Evolutionary conservation across 2,888 invertebrate species (phyloP).

Genomic region (Agrilus mali): DNA sequence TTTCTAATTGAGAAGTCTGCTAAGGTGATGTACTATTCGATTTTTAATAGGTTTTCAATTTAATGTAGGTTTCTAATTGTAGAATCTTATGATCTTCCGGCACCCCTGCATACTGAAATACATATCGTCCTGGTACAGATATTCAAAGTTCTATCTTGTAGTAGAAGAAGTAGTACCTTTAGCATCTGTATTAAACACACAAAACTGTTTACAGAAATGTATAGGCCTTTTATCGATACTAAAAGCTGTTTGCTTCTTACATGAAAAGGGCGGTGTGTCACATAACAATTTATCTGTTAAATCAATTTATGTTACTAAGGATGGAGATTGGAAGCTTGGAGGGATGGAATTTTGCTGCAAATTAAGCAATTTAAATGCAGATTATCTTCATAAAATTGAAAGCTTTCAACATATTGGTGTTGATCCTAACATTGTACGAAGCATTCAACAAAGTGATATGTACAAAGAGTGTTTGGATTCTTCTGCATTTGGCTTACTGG

Average conservation of each 20-base stretch:
- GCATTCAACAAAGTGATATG: constrained; percentile 32
- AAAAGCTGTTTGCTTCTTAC: constrained; percentile 70
- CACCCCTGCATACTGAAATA: constrained; percentile 80
- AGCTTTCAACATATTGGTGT: constrained; percentile 55
- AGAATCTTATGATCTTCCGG: constrained; percentile 76
- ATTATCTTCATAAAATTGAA: constrained; percentile 54
- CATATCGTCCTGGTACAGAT: constrained; percentile 66
- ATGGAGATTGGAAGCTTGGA: constrained; percentile 80
- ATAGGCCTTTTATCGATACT: constrained; percentile 72
- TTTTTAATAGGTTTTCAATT: neutral
- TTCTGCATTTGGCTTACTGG: constrained; percentile 64
- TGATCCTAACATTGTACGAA: constrained; percentile 53
- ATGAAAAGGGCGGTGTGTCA: constrained; percentile 65
- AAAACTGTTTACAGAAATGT: constrained; percentile 70
- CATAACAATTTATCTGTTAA: constrained; percentile 75
- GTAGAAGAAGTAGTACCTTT: constrained; percentile 75
- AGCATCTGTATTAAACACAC: constrained; percentile 46
- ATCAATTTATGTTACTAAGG: constrained; percentile 68
- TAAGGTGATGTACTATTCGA: constrained; percentile 41
- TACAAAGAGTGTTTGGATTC: constrained; percentile 54
- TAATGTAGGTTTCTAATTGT: constrained; percentile 22
- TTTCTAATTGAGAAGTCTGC: constrained; percentile 65
- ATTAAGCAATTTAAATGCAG: constrained; percentile 49
- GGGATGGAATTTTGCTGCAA: constrained; percentile 71
- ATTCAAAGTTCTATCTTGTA: constrained; percentile 61